phyloP scores from a whole-genome alignment of 2,797 vertebrate genomes.

The Anolis apletophallus region DNA sequence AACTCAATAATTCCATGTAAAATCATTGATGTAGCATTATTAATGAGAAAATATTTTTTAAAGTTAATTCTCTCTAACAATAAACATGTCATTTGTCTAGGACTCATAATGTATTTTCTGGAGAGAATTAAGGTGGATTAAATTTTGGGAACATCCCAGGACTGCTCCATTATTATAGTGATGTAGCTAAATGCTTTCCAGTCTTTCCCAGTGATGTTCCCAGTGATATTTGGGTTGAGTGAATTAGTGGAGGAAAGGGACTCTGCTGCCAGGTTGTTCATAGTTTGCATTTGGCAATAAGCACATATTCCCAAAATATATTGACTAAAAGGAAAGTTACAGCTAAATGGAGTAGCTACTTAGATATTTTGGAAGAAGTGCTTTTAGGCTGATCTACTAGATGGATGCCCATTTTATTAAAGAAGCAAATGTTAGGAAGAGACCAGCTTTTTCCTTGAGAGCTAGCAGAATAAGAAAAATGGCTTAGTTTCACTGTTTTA shows the following conservation, averaged over 20 bases:
- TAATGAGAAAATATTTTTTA: background rate
- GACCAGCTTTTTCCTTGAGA: background rate
- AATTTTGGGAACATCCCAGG: background rate
- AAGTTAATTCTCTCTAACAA: background rate
- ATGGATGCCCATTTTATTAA: background rate
- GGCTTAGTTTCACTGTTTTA: background rate
- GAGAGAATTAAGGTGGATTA: background rate
- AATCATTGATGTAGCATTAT: background rate
- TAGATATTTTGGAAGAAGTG: too few species aligned
- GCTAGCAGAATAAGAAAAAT: background rate
- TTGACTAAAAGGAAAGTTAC: background rate
- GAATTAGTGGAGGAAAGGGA: background rate
- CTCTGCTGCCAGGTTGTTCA: background rate
- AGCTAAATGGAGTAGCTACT: background rate
- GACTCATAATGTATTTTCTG: conserved; percentile 23
- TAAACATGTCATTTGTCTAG: background rate
- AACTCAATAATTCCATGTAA: conserved; percentile 5
- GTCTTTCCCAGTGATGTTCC: conserved; percentile 15
- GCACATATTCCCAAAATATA: background rate
- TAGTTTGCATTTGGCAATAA: conserved; percentile 19
- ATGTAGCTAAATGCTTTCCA: background rate
- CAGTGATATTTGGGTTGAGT: conserved; percentile 15
- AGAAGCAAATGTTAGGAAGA: background rate
- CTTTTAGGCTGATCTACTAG: background rate
- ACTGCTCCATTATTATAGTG: conserved; percentile 8